Base-by-base conservation (phyloP, 2,113 vertebrate genomes). In the Podiceps cristatus region DNA sequence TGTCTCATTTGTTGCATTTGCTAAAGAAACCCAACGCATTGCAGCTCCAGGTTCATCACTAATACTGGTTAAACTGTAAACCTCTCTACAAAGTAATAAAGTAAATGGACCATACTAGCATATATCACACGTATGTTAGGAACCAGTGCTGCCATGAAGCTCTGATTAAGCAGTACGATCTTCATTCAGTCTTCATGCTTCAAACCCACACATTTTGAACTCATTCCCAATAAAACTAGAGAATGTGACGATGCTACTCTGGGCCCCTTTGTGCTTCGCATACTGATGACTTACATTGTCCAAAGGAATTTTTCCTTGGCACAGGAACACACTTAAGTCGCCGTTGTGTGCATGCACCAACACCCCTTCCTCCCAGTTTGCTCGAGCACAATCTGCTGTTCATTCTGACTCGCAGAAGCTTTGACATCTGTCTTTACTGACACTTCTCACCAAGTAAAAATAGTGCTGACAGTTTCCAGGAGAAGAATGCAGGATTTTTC, bases 261-360 rank as follows among this genome's bases (percentile, higher is more conserved):
- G 53, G 68, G 69, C 33, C 28, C 45, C 83, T 96, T 89, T 96
- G 91, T 93, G 94, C 78, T 63, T 86, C 37, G 63, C 72, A 73
- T 44, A 35, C 28, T 81, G 47, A 73, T 24, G 44, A 88, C 25
- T 45, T 44, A 35, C 66, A 93, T 67, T 2, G 55, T 88, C 74
- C 31, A 64, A 97, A 73, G 47, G 44, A 75, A 71, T 63, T 85
- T 94, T 52, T 25, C 75, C 59, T 75, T 97, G 47, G 82, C 44
- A 47, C 14, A 18, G 59, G 87, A 37, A 37, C 37, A 37, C 37
- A 37, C 37, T 53, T 75, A 19, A 2, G 20, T 22, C 63, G 29
- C 23, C 7, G 0, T 27, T 77, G 17, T 0, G 0, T 4, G 14
- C 25, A 12, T 49, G 10, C 40, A 80, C 29, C 45, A 79, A 33